These are phyloP conservation scores for Coracopsis vasa DNA, from an alignment of 2,113 vertebrate species.

Conservation along the genomic window DNA sequence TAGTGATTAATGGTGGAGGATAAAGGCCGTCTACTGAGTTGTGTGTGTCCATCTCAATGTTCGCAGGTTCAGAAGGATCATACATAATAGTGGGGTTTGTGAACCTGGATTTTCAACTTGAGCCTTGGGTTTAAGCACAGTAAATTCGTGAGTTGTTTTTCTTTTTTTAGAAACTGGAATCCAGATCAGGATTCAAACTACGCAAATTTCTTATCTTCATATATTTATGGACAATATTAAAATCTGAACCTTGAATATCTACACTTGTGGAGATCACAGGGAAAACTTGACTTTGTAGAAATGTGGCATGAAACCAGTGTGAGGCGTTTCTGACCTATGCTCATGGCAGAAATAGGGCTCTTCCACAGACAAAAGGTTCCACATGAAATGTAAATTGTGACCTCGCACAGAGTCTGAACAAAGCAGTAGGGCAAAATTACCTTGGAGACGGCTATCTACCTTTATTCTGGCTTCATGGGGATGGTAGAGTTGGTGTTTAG, in stretches of 20 bases:
- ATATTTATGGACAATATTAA: background rate
- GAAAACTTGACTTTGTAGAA: background rate
- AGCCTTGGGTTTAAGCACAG: background rate
- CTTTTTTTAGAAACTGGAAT: background rate
- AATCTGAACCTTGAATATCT: background rate
- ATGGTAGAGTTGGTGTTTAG: background rate
- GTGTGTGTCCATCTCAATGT: background rate
- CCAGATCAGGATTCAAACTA: background rate
- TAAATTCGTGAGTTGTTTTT: background rate
- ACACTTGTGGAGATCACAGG: background rate
- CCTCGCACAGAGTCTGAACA: background rate
- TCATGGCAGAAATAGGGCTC: background rate
- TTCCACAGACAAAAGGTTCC: background rate
- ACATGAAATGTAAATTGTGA: background rate
- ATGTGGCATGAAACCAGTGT: fast-evolving
- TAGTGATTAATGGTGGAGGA: background rate
- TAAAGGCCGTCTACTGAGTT: background rate
- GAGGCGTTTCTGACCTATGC: background rate
- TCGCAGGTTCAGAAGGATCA: background rate
- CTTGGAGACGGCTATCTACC: background rate
- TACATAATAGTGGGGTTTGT: fast-evolving
- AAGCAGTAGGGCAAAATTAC: background rate
- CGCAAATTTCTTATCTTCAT: background rate
- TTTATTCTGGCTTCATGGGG: background rate
- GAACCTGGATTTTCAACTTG: background rate